Conservation (phyloP, 23 tunicate genomes). For the Styela clava region DNA sequence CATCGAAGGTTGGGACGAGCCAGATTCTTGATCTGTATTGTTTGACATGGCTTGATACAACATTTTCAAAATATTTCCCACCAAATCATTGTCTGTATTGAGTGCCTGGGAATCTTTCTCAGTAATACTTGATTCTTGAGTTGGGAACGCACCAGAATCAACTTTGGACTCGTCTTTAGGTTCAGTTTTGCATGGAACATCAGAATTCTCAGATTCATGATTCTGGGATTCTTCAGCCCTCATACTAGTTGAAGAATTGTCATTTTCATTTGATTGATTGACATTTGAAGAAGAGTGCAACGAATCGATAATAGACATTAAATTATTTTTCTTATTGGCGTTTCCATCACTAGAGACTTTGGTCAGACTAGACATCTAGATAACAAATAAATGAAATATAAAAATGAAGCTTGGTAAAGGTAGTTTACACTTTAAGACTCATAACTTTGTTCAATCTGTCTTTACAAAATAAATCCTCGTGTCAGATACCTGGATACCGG, state of each 20-base stretch:
- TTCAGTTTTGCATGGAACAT: neutral
- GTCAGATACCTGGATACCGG: neutral
- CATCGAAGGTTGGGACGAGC: neutral
- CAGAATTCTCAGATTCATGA: neutral
- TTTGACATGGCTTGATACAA: neutral
- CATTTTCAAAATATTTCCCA: slow-evolving; percentile 10
- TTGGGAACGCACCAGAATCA: neutral
- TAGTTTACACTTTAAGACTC: too few species aligned
- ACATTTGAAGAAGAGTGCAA: neutral
- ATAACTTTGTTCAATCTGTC: too few species aligned
- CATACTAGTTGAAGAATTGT: too few species aligned
- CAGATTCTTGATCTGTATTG: neutral
- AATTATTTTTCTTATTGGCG: too few species aligned
- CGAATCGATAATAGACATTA: neutral
- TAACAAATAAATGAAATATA: neutral
- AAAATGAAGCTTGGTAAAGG: neutral
- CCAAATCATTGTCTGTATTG: neutral
- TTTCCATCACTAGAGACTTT: neutral
- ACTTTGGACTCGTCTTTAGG: neutral
- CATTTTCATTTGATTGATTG: too few species aligned
- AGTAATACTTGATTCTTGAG: neutral
- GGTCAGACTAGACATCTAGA: neutral
- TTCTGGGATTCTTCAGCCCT: neutral
- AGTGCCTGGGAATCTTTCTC: neutral
- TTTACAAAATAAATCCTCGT: neutral